These are phyloP conservation scores for Apotomis turbidana DNA, from an alignment of 2,888 invertebrate species.

Conservation along the genomic window DNA sequence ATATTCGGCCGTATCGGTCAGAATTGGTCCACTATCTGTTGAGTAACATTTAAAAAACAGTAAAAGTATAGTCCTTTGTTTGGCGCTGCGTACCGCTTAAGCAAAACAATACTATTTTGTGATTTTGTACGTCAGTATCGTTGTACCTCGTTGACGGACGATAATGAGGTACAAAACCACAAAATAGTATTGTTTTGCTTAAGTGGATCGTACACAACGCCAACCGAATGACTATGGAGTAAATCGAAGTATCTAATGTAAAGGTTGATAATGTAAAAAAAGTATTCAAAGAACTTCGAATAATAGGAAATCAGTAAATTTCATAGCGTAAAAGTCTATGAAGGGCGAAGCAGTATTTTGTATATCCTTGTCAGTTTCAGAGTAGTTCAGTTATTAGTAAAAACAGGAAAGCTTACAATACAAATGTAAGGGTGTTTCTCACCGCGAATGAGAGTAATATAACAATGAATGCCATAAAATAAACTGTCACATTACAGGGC, in stretches of 20 bases:
- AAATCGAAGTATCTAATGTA: no score
- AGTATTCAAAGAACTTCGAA: slow-evolving; percentile 22
- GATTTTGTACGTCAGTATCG: neutral
- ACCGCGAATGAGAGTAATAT: no score
- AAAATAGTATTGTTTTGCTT: no score
- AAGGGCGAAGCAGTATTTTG: neutral
- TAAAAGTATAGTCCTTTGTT: no score
- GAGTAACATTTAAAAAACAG: slow-evolving; percentile 3
- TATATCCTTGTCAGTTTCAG: neutral
- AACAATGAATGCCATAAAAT: no score
- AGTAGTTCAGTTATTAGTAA: neutral
- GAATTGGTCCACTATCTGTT: slow-evolving; percentile 17
- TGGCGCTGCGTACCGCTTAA: neutral
- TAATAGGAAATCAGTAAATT: neutral
- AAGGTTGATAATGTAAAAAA: neutral
- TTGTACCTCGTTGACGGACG: no score
- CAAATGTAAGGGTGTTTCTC: neutral
- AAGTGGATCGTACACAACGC: no score
- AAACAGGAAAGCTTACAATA: neutral
- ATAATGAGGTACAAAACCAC: no score
- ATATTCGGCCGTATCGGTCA: slow-evolving; percentile 3
- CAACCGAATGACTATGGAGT: no score
- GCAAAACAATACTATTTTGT: neutral
- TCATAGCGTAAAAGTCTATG: neutral
- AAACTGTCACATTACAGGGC: no score